phyloP scores from a whole-genome alignment of 2,888 invertebrate species.

The Acanthococcus lagerstroemiae region DNA sequence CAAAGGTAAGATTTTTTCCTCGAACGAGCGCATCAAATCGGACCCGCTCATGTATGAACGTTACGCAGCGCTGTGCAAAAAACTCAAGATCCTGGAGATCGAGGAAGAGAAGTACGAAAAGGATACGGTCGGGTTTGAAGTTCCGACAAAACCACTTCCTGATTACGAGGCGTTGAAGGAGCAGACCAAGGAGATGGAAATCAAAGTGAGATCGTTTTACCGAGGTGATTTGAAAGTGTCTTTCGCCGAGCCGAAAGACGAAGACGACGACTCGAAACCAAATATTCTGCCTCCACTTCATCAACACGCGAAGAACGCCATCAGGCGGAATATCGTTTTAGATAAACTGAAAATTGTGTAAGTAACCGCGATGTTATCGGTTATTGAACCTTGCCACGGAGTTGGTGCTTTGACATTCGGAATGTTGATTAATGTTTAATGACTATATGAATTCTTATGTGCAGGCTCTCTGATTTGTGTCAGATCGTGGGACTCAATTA shows the following conservation, averaged over 20 bases:
- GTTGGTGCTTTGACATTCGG: not conserved
- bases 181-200: slow-evolving; percentile 51
- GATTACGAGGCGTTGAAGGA: slow-evolving; percentile 53
- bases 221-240: slow-evolving; percentile 46
- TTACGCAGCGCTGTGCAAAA: slow-evolving; percentile 53
- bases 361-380: not conserved
- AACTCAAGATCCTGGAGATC: slow-evolving; percentile 53
- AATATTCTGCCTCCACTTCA: not conserved
- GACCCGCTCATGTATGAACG: slow-evolving; percentile 43
- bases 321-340: not conserved
- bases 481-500: not conserved
- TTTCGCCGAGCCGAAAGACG: not conserved
- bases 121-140: no score
- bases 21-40: slow-evolving; percentile 42
- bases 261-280: slow-evolving; percentile 17
- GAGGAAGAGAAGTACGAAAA: slow-evolving; percentile 50
- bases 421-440: no score
- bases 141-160: slow-evolving; percentile 46
- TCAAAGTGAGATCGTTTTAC: slow-evolving; percentile 53
- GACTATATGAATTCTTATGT: not conserved
- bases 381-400: not conserved
- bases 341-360: slow-evolving; percentile 7
- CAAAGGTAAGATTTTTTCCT: not conserved
- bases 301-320: not conserved
- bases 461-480: not conserved